These are phyloP conservation scores for Epizoanthus illoricatus DNA, from an alignment of 92 coral and sea anemone species.

Conservation along the genomic window DNA sequence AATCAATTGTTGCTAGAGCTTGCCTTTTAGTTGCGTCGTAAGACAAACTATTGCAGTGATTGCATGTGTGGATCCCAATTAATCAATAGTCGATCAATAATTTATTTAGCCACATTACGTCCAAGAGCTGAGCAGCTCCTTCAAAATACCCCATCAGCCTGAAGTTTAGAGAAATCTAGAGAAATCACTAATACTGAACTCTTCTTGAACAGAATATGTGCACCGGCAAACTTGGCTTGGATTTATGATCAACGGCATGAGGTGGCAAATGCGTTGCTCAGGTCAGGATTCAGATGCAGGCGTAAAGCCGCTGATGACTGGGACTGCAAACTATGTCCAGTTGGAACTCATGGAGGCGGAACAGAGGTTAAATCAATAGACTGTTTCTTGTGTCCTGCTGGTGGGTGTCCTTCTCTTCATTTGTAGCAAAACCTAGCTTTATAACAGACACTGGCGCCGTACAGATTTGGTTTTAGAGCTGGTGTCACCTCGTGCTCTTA, in stretches of 20 bases:
- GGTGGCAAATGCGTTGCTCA: constrained; percentile 31
- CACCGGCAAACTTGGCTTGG: constrained; percentile 36
- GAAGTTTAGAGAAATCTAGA: too few species aligned
- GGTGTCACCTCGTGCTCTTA: too few species aligned
- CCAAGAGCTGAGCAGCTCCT: too few species aligned
- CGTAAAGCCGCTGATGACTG: constrained; percentile 27
- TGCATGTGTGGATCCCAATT: too few species aligned
- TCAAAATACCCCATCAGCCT: too few species aligned
- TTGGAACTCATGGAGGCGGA: constrained; percentile 41
- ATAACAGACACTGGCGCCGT: too few species aligned
- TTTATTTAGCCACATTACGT: too few species aligned
- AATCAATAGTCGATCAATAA: too few species aligned
- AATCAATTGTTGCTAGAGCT: too few species aligned
- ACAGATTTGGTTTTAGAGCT: too few species aligned
- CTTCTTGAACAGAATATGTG: constrained; percentile 37
- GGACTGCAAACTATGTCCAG: constrained; percentile 43
- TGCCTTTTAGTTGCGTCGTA: too few species aligned
- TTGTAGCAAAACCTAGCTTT: background rate
- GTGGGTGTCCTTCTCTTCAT: background rate
- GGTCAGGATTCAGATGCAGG: constrained; percentile 43
- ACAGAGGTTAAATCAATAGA: background rate
- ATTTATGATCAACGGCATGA: constrained; percentile 32
- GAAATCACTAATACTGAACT: background rate
- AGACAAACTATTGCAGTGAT: too few species aligned
- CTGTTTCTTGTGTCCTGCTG: constrained; percentile 42